Evolutionary conservation across 2,113 vertebrate species (phyloP).

Genomic region (Chrysochloris asiatica): DNA sequence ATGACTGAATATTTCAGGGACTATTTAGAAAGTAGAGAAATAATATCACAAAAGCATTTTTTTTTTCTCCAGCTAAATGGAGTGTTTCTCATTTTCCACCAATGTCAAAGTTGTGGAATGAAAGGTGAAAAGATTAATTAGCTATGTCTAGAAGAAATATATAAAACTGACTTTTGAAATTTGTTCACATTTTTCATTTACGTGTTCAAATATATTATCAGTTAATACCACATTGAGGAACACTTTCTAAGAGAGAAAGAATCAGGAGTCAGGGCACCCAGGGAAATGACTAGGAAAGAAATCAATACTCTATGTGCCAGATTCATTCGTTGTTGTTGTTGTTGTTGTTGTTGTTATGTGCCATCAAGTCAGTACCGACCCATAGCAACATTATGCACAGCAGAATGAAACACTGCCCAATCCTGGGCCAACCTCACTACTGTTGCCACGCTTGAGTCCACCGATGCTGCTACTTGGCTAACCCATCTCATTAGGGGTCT

Average conservation of each 20-base stretch:
- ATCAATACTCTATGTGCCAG: neutral
- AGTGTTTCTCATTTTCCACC: neutral
- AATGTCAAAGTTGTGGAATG: neutral
- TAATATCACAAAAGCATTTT: neutral
- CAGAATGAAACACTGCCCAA: too few relatives aligned
- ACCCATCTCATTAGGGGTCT: too few relatives aligned
- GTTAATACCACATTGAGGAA: neutral
- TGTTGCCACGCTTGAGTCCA: too few relatives aligned
- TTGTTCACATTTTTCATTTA: neutral
- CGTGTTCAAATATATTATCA: neutral
- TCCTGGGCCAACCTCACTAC: too few relatives aligned
- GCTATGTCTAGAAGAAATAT: neutral
- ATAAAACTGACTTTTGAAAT: neutral
- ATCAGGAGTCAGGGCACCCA: neutral
- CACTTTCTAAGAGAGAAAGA: neutral
- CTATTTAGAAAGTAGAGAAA: neutral
- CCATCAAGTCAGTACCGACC: too few relatives aligned
- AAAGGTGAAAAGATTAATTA: neutral
- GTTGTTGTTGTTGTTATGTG: too few relatives aligned
- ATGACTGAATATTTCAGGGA: slow-evolving; percentile 8
- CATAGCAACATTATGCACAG: too few relatives aligned
- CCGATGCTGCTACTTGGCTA: too few relatives aligned
- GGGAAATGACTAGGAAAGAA: neutral
- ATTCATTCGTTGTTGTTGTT: neutral
- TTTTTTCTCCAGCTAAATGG: neutral